Evolutionary conservation across 2,797 vertebrate genomes (phyloP), one percentile per base, ranked within the genome.

Genomic region (Coregonus ussuriensis): DNA sequence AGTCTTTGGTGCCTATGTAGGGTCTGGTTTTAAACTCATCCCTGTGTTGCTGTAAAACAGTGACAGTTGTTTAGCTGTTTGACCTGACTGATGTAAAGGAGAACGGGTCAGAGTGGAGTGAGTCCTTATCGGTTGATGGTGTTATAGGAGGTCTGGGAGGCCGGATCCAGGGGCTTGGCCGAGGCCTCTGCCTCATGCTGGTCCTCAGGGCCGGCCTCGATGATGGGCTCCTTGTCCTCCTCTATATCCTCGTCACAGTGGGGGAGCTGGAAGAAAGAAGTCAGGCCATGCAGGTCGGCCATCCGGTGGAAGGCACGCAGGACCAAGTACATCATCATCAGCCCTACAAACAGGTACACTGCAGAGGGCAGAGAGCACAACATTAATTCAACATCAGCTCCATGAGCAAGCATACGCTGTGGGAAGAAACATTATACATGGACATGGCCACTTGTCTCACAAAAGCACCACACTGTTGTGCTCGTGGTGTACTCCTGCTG

Each of bases 231-330:
- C 51, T 82, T 65, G 81, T 93, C 93, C 0, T 93, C 91, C 0
- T 47, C 41, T 47, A 91, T 86, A 0, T 93, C 86, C 4, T 93
- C 93, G 54, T 95, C 94, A 0, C 92, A 94, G 78, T 82, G 94
- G 0, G 79, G 94, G 88, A 94, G 93, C 83, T 84, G 94, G 87
- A 90, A 89, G 84, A 91, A 92, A 80, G 89, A 89, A 33, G 85
- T 96, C 84, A 94, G 93, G 84, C 96, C 96, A 72, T 94, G 94
- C 80, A 91, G 86, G 85, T 94, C 95, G 0, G 96, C 94, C 88
- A 95, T 87, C 18, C 90, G 95, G 88, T 95, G 95, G 89, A 97
- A 94, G 29, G 95, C 93, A 71, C 96, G 96, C 18, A 97, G 92
- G 41, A 96, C 65, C 18, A 97, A 88, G 85, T 95, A 95, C 91